A percentile compares a stretch with the other conserved stretches of the same genome.
phyloP scores from a whole-genome alignment of 2,113 vertebrate genomes.

The Chionomys nivalis region DNA sequence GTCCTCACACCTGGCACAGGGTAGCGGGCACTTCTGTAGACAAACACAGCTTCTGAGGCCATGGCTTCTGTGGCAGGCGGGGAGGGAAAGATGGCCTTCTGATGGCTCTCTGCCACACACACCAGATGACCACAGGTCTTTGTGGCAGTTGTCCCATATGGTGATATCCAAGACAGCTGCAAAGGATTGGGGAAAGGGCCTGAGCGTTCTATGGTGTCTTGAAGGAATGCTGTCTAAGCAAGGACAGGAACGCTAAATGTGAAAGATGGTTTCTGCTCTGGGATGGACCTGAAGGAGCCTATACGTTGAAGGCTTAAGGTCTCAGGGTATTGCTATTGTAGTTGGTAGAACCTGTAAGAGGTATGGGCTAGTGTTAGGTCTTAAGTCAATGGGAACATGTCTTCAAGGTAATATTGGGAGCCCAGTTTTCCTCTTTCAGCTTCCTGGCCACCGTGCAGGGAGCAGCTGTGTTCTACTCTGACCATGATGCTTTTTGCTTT shows the following conservation, averaged over 20 bases:
- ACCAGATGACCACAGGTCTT: not conserved
- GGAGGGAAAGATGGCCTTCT: accelerated
- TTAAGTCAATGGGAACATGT: not conserved
- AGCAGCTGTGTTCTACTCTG: not conserved
- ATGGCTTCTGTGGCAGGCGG: not conserved
- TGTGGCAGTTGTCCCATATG: too few species aligned
- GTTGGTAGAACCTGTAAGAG: too few species aligned
- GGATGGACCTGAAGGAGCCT: accelerated
- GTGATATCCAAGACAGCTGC: not conserved
- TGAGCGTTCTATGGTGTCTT: not conserved
- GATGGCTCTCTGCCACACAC: not conserved
- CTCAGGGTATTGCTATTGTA: too few species aligned
- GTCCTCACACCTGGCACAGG: not conserved
- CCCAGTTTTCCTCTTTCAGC: too few species aligned
- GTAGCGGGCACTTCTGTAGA: not conserved
- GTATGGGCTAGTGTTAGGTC: not conserved
- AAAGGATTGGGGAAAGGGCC: not conserved
- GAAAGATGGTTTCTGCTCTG: not conserved
- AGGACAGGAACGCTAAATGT: not conserved
- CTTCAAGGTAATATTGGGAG: not conserved
- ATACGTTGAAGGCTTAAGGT: not conserved
- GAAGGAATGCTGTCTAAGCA: not conserved
- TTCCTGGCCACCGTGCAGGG: not conserved
- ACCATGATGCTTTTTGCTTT: not conserved
- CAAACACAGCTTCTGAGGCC: not conserved